phyloP scores from a whole-genome alignment of 2,113 vertebrate species.

The Platichthys flesus region DNA sequence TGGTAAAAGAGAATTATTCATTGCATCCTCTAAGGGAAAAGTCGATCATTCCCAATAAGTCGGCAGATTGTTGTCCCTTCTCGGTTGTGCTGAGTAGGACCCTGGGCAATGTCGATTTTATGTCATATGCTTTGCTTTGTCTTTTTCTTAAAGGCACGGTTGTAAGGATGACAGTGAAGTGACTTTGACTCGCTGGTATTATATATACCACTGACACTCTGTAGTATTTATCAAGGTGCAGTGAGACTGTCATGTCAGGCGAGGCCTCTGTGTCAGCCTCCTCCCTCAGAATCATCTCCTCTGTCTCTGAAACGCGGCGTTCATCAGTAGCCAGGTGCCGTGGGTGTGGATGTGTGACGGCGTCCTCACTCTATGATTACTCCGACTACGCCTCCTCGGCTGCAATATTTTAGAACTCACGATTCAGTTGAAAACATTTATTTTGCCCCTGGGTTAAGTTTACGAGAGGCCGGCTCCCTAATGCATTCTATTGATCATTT shows the following conservation, averaged over 20 bases:
- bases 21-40: constrained; percentile 74
- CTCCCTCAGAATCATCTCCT: background rate
- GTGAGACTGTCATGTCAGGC: constrained; percentile 25
- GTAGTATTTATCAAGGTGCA: constrained; percentile 61
- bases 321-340: constrained; percentile 26
- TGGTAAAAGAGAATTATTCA: constrained; percentile 79
- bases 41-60: constrained; percentile 76
- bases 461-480: constrained; percentile 42
- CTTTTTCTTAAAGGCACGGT: constrained; percentile 50
- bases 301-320: constrained; percentile 20
- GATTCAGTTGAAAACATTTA: constrained; percentile 45
- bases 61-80: constrained; percentile 68
- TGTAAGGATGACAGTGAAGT: constrained; percentile 30
- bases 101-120: constrained; percentile 63
- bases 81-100: constrained; percentile 52
- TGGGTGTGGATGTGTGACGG: background rate
- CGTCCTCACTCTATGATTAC: constrained; percentile 24
- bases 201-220: constrained; percentile 21
- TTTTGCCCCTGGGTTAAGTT: constrained; percentile 51
- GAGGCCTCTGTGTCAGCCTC: constrained; percentile 7
- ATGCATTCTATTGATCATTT: constrained; percentile 67
- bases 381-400: background rate
- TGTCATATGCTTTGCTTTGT: constrained; percentile 65
- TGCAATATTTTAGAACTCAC: constrained; percentile 45
- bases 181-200: constrained; percentile 45